Base-by-base conservation (phyloP, 1,140 invertebrate genomes). In the Elysia chlorotica region DNA sequence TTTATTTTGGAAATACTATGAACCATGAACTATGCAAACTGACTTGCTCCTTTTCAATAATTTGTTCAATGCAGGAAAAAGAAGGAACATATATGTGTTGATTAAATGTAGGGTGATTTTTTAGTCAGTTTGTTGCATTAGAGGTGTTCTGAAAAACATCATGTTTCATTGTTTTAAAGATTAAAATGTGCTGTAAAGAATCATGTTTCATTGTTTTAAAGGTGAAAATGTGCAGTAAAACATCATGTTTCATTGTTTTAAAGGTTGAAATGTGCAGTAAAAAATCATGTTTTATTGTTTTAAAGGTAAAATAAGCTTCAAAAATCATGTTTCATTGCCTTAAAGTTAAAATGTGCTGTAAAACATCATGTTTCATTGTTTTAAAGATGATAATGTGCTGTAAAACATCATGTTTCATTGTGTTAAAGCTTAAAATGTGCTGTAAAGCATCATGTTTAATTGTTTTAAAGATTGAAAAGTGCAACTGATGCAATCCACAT, bases 401-500 rank as follows among this genome's bases (percentile, higher is more conserved):
- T 25, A 25, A 19, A 57, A 36, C 23, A 10, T 21, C 23, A 17
- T 31, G 2, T 19, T 23, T n/a, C 19, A 31, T 31, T 41, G 31
- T 25, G 21, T 6, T 31, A 14, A 0, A 48, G 6, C 71, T 54
- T 30, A 19, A 14, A 35, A 2, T 56, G 3, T 73, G 30, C 54
- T 19, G 2, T 35, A n/a, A 4, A 23, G 2, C 14, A 17, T 31
- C 21, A n/a, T 2, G 3, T 2, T 63, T 4, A 54, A 31, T 23
- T 21, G 3, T 68, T 6, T 38, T 10, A 74, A 1, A 25, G 19
- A 37, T 14, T 2, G 6, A 28, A 17, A 5, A 23, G 0, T 10
- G 19, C 19, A 19, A 36, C 41, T 56, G 59, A 19, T n/a, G n/a
- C n/a, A n/a, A n/a, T n/a, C n/a, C n/a, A 59, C 67, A 35, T 78